These are phyloP conservation scores for Psittacula cyanocephala DNA, from an alignment of 2,113 vertebrate species.

Conservation along the genomic window DNA sequence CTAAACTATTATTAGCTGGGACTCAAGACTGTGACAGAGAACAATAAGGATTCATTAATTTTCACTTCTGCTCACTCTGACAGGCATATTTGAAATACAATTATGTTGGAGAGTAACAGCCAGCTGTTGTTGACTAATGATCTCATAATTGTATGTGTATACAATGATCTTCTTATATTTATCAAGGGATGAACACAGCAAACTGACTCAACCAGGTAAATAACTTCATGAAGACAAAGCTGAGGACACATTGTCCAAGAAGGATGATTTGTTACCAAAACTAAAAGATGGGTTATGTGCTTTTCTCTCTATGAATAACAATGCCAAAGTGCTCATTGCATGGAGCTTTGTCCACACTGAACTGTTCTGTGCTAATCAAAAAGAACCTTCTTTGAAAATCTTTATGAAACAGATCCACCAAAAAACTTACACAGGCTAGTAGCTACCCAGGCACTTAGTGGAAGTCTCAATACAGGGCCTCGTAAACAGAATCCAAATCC, in stretches of 20 bases:
- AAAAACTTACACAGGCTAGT: neutral
- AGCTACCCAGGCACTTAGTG: neutral
- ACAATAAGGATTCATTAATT: neutral
- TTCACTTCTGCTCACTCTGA: neutral
- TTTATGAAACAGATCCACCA: neutral
- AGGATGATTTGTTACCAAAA: neutral
- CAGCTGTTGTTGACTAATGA: neutral
- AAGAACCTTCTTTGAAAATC: neutral
- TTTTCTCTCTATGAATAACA: neutral
- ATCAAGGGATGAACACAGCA: neutral
- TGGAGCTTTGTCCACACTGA: neutral
- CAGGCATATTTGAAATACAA: constrained; percentile 10
- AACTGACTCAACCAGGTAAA: neutral
- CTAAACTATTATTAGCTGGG: neutral
- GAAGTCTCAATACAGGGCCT: neutral
- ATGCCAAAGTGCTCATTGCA: neutral
- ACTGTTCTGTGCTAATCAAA: neutral
- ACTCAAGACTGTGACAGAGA: neutral
- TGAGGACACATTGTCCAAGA: neutral
- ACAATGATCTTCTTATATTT: neutral
- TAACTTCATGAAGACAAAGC: neutral
- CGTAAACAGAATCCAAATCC: neutral
- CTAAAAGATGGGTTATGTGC: neutral
- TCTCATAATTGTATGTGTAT: neutral
- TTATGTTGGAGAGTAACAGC: constrained; percentile 1